A percentile compares a stretch with the other conserved stretches of the same genome.
Evolutionary conservation across 2,797 vertebrate species (phyloP).

Genomic region (Alauda arvensis): DNA sequence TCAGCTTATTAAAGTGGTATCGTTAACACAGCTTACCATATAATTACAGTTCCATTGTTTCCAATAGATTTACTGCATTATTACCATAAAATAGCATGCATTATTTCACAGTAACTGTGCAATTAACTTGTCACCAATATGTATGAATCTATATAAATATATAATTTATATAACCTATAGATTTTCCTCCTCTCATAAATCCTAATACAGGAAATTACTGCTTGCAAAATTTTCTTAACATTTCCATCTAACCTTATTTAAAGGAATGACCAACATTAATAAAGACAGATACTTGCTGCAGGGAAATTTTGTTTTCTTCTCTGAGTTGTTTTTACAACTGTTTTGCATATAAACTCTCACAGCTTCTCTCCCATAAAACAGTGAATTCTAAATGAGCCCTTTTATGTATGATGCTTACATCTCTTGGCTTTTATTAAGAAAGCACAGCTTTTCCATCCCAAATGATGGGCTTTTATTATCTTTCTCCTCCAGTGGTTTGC

Average conservation of each 20-base stretch:
- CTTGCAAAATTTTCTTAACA: conserved; percentile 33
- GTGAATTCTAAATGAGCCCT: neutral
- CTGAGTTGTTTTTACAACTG: neutral
- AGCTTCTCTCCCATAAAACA: neutral
- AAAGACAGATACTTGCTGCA: conserved; percentile 14
- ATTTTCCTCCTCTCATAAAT: conserved; percentile 47
- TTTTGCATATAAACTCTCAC: neutral
- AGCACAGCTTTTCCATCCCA: neutral
- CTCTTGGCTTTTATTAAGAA: neutral
- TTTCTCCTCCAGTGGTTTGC: neutral
- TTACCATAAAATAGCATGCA: conserved; percentile 60
- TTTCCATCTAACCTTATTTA: conserved; percentile 26
- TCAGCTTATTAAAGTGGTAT: conserved; percentile 46
- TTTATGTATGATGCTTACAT: conserved; percentile 7
- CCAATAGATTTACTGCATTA: conserved; percentile 64
- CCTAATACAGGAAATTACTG: conserved; percentile 14
- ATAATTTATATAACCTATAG: conserved; percentile 59
- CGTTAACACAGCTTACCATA: conserved; percentile 52
- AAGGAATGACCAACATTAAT: conserved; percentile 24
- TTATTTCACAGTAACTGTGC: conserved; percentile 60
- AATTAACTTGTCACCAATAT: conserved; percentile 61
- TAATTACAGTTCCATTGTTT: conserved; percentile 63
- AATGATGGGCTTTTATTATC: neutral
- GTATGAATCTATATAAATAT: conserved; percentile 62
- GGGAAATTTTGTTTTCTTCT: conserved; percentile 31